Conservation (phyloP, 2,797 vertebrate genomes). For the Choloepus didactylus region DNA sequence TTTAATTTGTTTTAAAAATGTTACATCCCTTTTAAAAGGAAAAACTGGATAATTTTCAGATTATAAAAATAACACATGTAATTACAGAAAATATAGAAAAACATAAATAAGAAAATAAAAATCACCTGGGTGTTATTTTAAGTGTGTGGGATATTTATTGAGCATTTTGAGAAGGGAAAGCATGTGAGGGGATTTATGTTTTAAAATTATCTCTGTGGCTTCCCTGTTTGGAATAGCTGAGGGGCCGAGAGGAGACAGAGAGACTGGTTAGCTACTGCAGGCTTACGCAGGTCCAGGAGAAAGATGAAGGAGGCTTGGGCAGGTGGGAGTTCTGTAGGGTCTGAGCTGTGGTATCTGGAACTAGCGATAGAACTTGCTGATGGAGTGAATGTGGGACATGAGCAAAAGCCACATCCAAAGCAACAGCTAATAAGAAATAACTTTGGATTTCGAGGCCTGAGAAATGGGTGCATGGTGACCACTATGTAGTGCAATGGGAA, state of each 20-base stretch:
- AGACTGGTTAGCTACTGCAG: background rate
- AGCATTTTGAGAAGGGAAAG: background rate
- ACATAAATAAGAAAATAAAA: slow-evolving; percentile 33
- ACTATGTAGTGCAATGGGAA: background rate
- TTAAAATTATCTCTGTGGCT: background rate
- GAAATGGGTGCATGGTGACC: background rate
- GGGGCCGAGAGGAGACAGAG: background rate
- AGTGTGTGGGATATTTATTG: background rate
- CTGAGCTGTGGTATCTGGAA: background rate
- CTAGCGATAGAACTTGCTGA: background rate
- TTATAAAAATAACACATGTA: slow-evolving; percentile 43
- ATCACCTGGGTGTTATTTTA: background rate
- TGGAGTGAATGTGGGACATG: background rate
- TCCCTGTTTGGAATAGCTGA: background rate
- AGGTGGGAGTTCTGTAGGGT: background rate
- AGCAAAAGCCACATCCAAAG: background rate
- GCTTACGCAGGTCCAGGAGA: background rate
- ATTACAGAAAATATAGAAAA: background rate
- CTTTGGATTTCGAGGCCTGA: background rate
- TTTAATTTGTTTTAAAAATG: slow-evolving; percentile 50
- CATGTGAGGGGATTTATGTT: background rate
- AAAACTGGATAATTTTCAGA: background rate
- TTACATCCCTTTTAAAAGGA: background rate
- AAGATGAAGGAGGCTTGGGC: no score
- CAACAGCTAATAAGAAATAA: background rate